Evolutionary conservation across 2,797 vertebrate species (phyloP), one percentile per base, ranked within the genome.

Genomic region (Dallia pectoralis): DNA sequence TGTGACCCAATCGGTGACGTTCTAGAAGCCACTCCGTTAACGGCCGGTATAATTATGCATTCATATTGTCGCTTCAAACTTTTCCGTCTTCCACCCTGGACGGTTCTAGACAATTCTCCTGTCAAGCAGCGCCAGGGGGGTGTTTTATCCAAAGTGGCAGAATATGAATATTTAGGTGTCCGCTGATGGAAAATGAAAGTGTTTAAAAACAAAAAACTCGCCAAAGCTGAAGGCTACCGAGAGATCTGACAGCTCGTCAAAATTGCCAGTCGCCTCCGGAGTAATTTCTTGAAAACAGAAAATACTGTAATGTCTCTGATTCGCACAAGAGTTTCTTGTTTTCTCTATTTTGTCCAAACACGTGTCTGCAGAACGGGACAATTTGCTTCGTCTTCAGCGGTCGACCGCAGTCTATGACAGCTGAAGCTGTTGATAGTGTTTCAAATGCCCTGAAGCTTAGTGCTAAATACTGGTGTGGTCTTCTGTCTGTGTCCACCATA

Each of bases 401-500:
- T 66, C 62, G 22, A 25, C 65, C 56, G 71, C 72, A 1, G 51
- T 72, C 51, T 56, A n/a, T 56, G 74, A 76, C 81, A 67, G 77
- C 75, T 64, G 0, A 25, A 74, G 84, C 83, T 91, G 90, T 89
- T 90, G 87, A 79, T 74, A 85, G 76, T 81, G 84, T 85, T 80
- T 79, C 74, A 89, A 89, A 89, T 87, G 79, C 82, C 40, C 79
- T 84, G 83, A 83, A 32, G 4, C 25, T 0, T 36, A 80, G 82
- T 87, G 84, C 89, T 91, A 85, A 77, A 89, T 85, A 82, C 84
- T 87, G 74, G 87, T 90, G 89, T 89, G 84, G 84, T 78, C 81
- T 67, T 79, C 84, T 82, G 80, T 85, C 72, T 84, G 81, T 88
- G 81, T 88, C 87, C 89, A 86, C 85, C 86, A 80, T 81, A 68